Evolutionary conservation across 2,797 vertebrate genomes (phyloP), one percentile per base, ranked within the genome.

Genomic region (Alouatta caraya): DNA sequence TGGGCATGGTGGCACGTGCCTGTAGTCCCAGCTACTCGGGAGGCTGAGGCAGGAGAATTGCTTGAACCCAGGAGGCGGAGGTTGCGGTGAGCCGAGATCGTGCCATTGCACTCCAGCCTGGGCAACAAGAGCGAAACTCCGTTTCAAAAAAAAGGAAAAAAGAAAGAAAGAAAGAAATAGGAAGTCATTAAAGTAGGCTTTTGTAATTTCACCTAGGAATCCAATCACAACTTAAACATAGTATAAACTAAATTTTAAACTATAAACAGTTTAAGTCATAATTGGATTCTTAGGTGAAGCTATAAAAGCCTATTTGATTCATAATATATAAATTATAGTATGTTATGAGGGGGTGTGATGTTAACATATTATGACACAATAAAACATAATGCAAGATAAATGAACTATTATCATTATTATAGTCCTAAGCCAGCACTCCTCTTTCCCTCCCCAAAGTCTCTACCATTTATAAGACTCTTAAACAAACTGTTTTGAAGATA

Each of bases 241-340:
- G 30, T 67, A 67, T 67, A 67, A 67, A 67, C 33, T 19, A 67
- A 67, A 67, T 17, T 67, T 67, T 67, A 67, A 67, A 67, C 61
- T 67, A 67, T n/a, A 67, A n/a, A n/a, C 15, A n/a, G 33, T 9
- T 67, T 42, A 83, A 33, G 67, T 67, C 21, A 59, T 83, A 39
- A 94, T 12, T 93, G 48, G 52, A 80, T 87, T 70, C 59, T 64
- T 52, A 26, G 46, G 9, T 84, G 42, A 87, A 82, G 88, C 48
- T 21, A 85, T 78, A 50, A 89, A 93, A 84, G 61, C 2, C 50
- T 92, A 37, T 90, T 94, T 93, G 83, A 93, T 44, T 89, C 52
- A 48, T 37, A 82, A 70, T 75, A 50, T n/a, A 59, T 55, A 91
- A 46, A 70, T 72, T 67, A 37, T 33, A 81, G 46, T 44, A 39